Percentiles rank a stretch among this genome's conserved stretches.
These are phyloP conservation scores for Rhodinocichla rosea DNA, from an alignment of 2,113 vertebrate genomes.

Conservation along the genomic window DNA sequence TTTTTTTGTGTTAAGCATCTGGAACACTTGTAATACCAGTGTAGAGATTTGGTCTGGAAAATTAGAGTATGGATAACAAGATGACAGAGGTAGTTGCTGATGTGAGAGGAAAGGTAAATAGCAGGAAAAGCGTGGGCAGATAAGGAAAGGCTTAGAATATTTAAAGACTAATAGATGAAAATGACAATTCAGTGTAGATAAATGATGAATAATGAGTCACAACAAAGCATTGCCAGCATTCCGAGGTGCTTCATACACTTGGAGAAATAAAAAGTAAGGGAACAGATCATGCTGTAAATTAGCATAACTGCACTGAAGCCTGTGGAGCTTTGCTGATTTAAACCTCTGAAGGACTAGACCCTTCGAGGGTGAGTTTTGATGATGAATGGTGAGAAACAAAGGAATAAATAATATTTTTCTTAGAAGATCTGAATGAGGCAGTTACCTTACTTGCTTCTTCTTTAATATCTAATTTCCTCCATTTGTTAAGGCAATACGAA, in stretches of 20 bases:
- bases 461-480: background rate
- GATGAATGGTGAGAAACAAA: constrained; percentile 9
- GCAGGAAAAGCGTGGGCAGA: constrained; percentile 10
- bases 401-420: background rate
- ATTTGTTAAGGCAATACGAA: background rate
- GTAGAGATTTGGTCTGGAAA: constrained; percentile 54
- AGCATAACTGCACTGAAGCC: background rate
- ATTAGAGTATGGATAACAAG: constrained; percentile 52
- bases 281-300: background rate
- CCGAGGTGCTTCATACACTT: background rate
- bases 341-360: background rate
- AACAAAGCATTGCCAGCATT: background rate
- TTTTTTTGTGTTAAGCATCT: constrained; percentile 47
- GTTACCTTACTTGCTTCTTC: background rate
- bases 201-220: constrained; percentile 26
- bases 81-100: background rate
- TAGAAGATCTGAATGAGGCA: background rate
- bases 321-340: constrained; percentile 6
- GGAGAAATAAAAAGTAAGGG: background rate
- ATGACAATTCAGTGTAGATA: constrained; percentile 37
- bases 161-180: constrained; percentile 33
- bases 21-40: constrained; percentile 56
- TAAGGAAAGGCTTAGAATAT: constrained; percentile 36
- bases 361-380: background rate
- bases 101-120: constrained; percentile 50